Base-by-base conservation (phyloP, 2,797 vertebrate genomes). In the Parauchenoglanis ngamensis region DNA sequence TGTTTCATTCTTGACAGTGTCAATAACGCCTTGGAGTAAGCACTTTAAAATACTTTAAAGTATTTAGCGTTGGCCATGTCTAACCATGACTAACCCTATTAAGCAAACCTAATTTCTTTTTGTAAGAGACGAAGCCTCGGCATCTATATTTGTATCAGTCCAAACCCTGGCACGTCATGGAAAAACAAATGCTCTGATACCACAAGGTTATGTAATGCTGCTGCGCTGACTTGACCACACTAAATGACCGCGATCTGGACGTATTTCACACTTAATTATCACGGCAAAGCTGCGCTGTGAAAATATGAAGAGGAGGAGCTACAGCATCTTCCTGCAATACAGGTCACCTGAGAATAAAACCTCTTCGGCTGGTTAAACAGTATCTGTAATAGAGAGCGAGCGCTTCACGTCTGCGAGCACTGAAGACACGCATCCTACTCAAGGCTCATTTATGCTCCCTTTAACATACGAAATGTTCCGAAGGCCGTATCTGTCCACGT, bases 21-120 rank as follows among this genome's bases (percentile, higher is more conserved):
- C 25, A 61, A 73, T 63, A 86, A 56, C 40, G 84, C 84, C 89
- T 89, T 83, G 76, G 78, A 72, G 78, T 44, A 75, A 67, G 86
- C 88, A 89, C 72, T 75, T 75, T 75, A 49, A 8, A 73, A 12
- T 46, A 23, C 17, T 21, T 21, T 25, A 23, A 23, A 5, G 11
- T 73, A 5, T 46, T 73, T 46, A 44, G 40, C 35, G 35, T 44
- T 35, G 0, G 17, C 6, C 35, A 8, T 40, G 17, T 44, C 40
- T 8, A 73, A 68, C 28, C 28, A 7, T 49, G 68, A 40, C 12
- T 31, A 67, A 67, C 15, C n/a, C 63, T 67, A 15, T 15, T n/a
- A n/a, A 63, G 19, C 70, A 49, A 76, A 5, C 76, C 56, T 15
- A 59, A 12, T 13, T 61, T 80, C 25, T 82, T n/a, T 84, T 40